Evolutionary conservation across 2,888 invertebrate genomes (phyloP).

Genomic region (Cryptosula pallasiana): DNA sequence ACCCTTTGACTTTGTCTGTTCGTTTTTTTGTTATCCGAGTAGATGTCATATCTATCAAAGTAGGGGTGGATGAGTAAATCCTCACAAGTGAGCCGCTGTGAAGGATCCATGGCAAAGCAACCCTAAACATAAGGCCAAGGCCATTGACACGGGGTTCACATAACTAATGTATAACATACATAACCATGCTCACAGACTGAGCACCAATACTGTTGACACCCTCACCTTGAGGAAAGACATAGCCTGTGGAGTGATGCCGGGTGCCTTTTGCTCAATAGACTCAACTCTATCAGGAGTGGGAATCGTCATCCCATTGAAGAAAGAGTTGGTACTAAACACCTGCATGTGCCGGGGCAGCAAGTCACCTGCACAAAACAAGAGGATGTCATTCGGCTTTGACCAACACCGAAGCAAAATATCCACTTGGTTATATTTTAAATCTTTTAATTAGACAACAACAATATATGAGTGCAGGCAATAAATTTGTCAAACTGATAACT

Average conservation of each 20-base stretch:
- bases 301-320: conserved; percentile 83
- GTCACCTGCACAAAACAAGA: conserved; percentile 68
- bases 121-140: conserved; percentile 59
- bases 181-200: no score
- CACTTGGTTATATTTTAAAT: no score
- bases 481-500: no score
- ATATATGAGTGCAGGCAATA: no score
- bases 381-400: neutral
- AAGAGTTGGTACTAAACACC: conserved; percentile 91
- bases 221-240: conserved; percentile 43
- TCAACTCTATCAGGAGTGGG: conserved; percentile 81
- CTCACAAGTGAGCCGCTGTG: conserved; percentile 83
- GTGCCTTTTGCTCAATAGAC: conserved; percentile 79
- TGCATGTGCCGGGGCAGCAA: conserved; percentile 88
- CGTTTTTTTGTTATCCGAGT: conserved; percentile 15
- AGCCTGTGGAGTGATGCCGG: conserved; percentile 57
- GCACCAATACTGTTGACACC: no score
- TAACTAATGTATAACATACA: no score
- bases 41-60: conserved; percentile 61
- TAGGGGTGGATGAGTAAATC: conserved; percentile 83
- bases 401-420: no score
- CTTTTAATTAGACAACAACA: no score
- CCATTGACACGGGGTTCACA: no score
- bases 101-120: conserved; percentile 92
- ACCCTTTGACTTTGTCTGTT: neutral